Conservation (phyloP, 1,140 invertebrate species). For the Pantala flavescens region DNA sequence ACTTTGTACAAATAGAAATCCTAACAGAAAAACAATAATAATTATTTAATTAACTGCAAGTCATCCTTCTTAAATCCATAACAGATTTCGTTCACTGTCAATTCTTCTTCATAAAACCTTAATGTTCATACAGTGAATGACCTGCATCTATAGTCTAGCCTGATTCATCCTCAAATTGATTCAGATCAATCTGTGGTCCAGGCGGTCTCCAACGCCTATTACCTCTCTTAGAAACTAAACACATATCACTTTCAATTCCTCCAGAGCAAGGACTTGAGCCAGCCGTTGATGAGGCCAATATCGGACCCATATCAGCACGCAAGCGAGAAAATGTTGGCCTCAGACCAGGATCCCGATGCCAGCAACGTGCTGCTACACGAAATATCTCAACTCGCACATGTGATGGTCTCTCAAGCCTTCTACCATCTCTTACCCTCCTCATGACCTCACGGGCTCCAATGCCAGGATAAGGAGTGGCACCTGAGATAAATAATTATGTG, state of each 20-base stretch:
- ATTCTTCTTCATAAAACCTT: too few species aligned
- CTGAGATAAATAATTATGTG: conserved; percentile 38
- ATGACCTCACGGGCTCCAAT: conserved; percentile 69
- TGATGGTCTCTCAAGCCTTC: conserved; percentile 59
- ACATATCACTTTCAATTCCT: not conserved
- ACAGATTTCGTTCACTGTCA: too few species aligned
- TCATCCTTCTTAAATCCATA: too few species aligned
- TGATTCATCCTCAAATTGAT: not conserved
- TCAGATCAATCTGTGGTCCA: not conserved
- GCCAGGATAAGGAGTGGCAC: conserved; percentile 70
- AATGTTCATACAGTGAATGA: too few species aligned
- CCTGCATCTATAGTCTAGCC: too few species aligned
- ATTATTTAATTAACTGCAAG: too few species aligned
- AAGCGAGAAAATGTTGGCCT: conserved; percentile 59
- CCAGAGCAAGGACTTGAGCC: not conserved
- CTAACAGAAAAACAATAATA: too few species aligned
- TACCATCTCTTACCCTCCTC: conserved; percentile 59
- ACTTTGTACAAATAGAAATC: too few species aligned
- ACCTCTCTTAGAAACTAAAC: not conserved
- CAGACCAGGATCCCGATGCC: conserved; percentile 61
- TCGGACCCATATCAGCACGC: conserved; percentile 53
- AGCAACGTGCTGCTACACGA: conserved; percentile 61
- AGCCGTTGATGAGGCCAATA: conserved; percentile 35
- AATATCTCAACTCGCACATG: conserved; percentile 66
- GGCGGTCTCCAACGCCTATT: not conserved